These are phyloP conservation scores for Zophobas atratus DNA, from an alignment of 1,140 invertebrate species.

Conservation along the genomic window DNA sequence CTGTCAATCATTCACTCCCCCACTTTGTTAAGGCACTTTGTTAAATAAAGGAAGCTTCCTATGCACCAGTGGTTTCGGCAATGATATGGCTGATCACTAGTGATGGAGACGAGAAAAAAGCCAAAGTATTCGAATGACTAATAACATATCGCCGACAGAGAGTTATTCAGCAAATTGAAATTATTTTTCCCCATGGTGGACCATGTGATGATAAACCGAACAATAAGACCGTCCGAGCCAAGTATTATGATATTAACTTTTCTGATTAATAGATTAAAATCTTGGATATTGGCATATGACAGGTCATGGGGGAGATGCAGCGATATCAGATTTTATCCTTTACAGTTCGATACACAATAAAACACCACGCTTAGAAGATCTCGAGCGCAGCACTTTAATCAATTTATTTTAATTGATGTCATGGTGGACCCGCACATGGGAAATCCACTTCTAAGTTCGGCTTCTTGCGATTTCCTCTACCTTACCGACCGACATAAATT, in stretches of 20 bases:
- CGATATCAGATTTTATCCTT: constrained; percentile 37
- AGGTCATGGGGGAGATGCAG: constrained; percentile 43
- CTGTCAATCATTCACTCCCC: constrained; percentile 55
- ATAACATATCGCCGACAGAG: neutral
- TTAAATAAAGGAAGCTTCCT: constrained; percentile 43
- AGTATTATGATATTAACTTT: constrained; percentile 59
- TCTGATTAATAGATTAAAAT: constrained; percentile 59
- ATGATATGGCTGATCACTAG: constrained; percentile 20
- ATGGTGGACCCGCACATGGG: constrained; percentile 11
- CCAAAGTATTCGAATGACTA: constrained; percentile 17
- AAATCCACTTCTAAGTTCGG: neutral
- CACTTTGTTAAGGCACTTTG: constrained; percentile 40
- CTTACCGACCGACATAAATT: too few relatives aligned
- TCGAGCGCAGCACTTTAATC: constrained; percentile 18
- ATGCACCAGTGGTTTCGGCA: constrained; percentile 36
- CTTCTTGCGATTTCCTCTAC: too few relatives aligned
- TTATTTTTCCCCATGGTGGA: constrained; percentile 50
- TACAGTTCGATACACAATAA: constrained; percentile 35
- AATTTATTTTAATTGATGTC: constrained; percentile 27
- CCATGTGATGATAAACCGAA: constrained; percentile 42
- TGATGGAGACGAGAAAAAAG: constrained; percentile 12
- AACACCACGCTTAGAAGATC: constrained; percentile 20
- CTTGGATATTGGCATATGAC: constrained; percentile 58
- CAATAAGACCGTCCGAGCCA: constrained; percentile 51
- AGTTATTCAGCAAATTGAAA: constrained; percentile 53